These are phyloP conservation scores for Calephelis perditalis DNA, from an alignment of 2,888 invertebrate species.

Conservation along the genomic window DNA sequence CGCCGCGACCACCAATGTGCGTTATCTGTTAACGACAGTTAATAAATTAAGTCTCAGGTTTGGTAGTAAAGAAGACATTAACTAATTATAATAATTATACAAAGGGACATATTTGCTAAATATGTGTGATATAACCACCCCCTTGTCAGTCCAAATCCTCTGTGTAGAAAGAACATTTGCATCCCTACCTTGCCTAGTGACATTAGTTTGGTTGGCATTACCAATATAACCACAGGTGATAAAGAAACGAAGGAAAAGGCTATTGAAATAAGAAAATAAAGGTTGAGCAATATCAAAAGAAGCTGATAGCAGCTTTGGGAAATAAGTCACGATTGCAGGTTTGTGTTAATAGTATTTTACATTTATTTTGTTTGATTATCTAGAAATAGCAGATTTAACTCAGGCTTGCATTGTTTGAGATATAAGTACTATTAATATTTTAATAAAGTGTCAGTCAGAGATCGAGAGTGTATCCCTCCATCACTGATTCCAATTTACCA, in stretches of 20 bases:
- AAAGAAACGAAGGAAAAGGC: neutral
- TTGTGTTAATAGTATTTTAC: neutral
- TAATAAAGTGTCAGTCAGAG: neutral
- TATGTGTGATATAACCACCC: too few relatives aligned
- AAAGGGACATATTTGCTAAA: too few relatives aligned
- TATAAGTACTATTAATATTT: neutral
- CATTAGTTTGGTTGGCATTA: too few relatives aligned
- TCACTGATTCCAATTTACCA: neutral
- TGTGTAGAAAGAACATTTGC: too few relatives aligned
- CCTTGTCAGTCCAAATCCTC: too few relatives aligned
- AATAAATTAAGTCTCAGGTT: too few relatives aligned
- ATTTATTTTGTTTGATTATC: neutral
- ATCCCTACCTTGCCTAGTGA: too few relatives aligned
- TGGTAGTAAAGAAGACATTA: too few relatives aligned
- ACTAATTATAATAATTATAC: too few relatives aligned
- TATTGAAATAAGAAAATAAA: neutral
- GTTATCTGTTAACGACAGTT: constrained; percentile 66
- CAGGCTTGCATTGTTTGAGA: neutral
- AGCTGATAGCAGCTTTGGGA: neutral
- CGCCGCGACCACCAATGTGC: constrained; percentile 87
- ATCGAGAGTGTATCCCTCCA: neutral
- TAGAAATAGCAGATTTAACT: neutral
- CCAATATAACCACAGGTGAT: too few relatives aligned
- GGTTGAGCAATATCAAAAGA: neutral
- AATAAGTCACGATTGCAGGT: neutral